A percentile compares a stretch with the other conserved stretches of the same genome.
Conservation (phyloP, 2,888 invertebrate species). For the Cephonodes hylas region DNA sequence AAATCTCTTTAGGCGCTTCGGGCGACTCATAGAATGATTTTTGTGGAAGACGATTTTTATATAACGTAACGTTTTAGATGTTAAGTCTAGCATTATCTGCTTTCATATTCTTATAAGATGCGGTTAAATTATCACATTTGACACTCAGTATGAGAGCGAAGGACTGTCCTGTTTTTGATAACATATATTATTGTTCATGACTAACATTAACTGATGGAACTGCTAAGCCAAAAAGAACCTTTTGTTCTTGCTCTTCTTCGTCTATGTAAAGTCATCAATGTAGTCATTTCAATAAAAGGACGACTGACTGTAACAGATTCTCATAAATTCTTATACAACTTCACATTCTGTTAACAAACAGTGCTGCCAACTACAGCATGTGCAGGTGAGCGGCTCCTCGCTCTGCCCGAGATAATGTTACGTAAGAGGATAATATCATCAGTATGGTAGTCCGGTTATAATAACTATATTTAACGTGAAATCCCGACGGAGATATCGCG, state of each 20-base stretch:
- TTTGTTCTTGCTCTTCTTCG: no score
- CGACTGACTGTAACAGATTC: no score
- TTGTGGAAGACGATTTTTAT: not conserved
- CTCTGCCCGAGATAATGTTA: not conserved
- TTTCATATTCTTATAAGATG: not conserved
- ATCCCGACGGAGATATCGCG: not conserved
- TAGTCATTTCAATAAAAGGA: no score
- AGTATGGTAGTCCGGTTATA: not conserved
- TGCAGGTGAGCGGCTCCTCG: not conserved
- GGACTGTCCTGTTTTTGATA: no score
- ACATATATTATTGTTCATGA: no score
- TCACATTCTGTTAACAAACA: not conserved
- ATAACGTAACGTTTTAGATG: not conserved
- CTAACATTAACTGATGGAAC: no score
- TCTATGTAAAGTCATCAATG: no score
- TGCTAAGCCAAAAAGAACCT: no score
- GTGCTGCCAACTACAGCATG: not conserved
- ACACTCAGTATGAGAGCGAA: no score
- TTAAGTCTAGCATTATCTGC: not conserved
- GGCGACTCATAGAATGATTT: not conserved
- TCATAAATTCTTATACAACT: no score
- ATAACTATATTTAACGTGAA: constrained; percentile 8
- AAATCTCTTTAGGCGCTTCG: not conserved
- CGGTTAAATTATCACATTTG: no score
- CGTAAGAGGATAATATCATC: not conserved